Conservation (phyloP, 2,113 vertebrate genomes). For the Tricholaema leucomelas region DNA sequence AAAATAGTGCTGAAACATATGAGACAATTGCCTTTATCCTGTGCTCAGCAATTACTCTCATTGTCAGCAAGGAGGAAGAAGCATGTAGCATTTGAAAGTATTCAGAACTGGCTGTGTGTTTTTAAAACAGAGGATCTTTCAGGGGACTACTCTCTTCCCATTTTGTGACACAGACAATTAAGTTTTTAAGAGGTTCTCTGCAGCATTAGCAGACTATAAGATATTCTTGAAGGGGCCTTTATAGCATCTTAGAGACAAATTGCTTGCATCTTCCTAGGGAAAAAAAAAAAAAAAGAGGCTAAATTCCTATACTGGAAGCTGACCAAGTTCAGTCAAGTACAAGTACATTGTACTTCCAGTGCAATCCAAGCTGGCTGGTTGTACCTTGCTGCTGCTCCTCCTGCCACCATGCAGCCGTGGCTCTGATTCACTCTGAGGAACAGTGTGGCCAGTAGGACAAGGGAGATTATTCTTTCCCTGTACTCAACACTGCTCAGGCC, state of each 20-base stretch:
- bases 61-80: conserved; percentile 34
- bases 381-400: background rate
- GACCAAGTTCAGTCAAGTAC: background rate
- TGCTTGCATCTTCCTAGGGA: background rate
- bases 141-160: conserved; percentile 26
- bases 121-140: conserved; percentile 30
- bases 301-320: background rate
- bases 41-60: conserved; percentile 21
- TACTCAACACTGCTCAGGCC: no score
- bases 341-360: no score
- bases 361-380: background rate
- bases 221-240: conserved; percentile 23
- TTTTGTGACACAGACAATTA: conserved; percentile 58
- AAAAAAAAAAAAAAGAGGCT: conserved; percentile 8
- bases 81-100: background rate
- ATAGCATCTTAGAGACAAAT: conserved; percentile 40
- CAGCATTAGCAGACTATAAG: conserved; percentile 21
- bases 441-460: no score
- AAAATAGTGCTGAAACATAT: conserved; percentile 3
- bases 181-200: conserved; percentile 50
- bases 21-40: conserved; percentile 16
- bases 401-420: background rate
- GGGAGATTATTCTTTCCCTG: no score
- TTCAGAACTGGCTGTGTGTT: conserved; percentile 14
- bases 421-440: background rate